phyloP scores from a whole-genome alignment of 2,797 vertebrate genomes.

The Pseudochromis fuscus region DNA sequence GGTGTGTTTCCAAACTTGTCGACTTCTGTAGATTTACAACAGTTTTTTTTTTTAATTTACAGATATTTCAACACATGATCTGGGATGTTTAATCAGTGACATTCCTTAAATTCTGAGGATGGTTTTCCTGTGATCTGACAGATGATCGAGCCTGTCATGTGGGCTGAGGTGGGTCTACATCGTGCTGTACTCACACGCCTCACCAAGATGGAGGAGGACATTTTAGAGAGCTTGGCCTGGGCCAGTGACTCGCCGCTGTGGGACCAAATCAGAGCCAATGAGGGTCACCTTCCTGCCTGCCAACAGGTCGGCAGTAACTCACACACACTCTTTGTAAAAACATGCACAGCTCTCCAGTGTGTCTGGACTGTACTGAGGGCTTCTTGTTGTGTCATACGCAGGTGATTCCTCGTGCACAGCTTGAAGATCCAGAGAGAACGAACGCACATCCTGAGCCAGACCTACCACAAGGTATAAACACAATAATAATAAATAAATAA shows the following conservation, averaged over 20 bases:
- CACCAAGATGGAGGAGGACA: conserved; percentile 83
- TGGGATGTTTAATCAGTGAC: background rate
- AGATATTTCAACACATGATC: background rate
- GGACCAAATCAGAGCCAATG: conserved; percentile 85
- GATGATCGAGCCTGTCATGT: conserved; percentile 88
- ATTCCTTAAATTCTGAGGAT: background rate
- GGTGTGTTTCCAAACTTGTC: conserved; percentile 72
- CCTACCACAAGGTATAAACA: conserved; percentile 42
- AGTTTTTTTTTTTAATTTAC: background rate
- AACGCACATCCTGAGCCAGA: background rate
- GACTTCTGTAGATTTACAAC: background rate
- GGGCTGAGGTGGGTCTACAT: conserved; percentile 83
- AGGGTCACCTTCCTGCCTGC: conserved; percentile 84
- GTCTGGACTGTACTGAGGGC: background rate
- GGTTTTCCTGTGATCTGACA: conserved; percentile 49
- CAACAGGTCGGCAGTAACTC: conserved; percentile 83
- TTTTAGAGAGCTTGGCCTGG: conserved; percentile 90
- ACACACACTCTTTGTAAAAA: background rate
- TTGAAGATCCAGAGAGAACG: conserved; percentile 70
- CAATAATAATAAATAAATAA: too few species aligned
- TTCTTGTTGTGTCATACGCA: conserved; percentile 57
- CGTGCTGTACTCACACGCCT: conserved; percentile 84
- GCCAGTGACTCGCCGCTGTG: conserved; percentile 85
- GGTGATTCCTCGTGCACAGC: conserved; percentile 85
- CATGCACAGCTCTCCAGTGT: fast-evolving